A percentile compares a stretch with the other conserved stretches of the same genome.
These are phyloP conservation scores for Parazoanthus swiftii DNA, from an alignment of 92 coral and sea anemone genomes.

Conservation along the genomic window DNA sequence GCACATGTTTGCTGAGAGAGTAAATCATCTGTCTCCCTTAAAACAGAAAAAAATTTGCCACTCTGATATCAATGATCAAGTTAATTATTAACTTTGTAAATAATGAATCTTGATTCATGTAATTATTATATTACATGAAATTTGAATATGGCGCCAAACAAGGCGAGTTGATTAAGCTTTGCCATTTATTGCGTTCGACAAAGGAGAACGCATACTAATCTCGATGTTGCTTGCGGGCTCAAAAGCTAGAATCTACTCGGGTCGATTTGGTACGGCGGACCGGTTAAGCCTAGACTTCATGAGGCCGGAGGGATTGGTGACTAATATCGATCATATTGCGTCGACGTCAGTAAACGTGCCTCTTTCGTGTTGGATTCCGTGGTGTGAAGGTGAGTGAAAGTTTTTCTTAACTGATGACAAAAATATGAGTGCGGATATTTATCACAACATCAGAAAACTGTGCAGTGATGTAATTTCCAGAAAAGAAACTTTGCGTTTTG, in stretches of 20 bases:
- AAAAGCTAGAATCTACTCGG: background rate
- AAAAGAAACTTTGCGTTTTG: constrained; percentile 27
- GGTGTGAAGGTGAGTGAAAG: constrained; percentile 35
- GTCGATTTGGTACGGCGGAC: background rate
- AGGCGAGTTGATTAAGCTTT: too few relatives aligned
- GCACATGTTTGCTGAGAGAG: too few relatives aligned
- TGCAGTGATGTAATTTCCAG: background rate
- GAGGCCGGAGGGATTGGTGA: constrained; percentile 28
- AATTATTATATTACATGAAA: too few relatives aligned
- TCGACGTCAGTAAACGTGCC: constrained; percentile 16
- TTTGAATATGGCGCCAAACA: too few relatives aligned
- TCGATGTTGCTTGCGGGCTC: background rate
- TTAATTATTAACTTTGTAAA: too few relatives aligned
- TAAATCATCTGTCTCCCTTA: too few relatives aligned
- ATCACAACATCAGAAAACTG: background rate
- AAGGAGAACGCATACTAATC: background rate
- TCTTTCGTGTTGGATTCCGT: constrained; percentile 30
- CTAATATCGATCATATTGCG: constrained; percentile 39
- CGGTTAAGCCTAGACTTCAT: constrained; percentile 29
- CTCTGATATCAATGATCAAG: too few relatives aligned
- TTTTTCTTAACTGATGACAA: constrained; percentile 29
- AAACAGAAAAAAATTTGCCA: too few relatives aligned
- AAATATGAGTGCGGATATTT: constrained; percentile 22
- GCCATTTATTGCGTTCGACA: background rate
- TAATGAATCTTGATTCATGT: too few relatives aligned